Conservation (phyloP, 1,140 invertebrate species). For the Solen grandis region DNA sequence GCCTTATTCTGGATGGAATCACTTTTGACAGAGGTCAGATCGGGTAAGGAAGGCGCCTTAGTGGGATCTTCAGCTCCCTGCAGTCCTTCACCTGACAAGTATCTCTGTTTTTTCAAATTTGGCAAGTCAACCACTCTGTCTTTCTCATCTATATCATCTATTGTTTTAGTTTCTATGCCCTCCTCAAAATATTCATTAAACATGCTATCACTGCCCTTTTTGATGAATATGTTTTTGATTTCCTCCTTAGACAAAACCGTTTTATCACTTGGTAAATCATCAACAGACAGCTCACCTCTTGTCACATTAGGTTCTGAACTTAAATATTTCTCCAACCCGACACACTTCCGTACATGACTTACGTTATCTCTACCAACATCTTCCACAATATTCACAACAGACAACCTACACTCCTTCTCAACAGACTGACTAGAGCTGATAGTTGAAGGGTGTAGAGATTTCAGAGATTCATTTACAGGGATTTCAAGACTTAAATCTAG, state of each 20-base stretch:
- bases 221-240: constrained; percentile 60
- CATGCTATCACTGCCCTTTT: constrained; percentile 72
- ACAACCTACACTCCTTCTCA: constrained; percentile 59
- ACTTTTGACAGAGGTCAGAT: constrained; percentile 20
- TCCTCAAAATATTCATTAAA: constrained; percentile 77
- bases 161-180: constrained; percentile 66
- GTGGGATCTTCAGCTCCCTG: constrained; percentile 4
- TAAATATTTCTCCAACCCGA: constrained; percentile 5
- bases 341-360: constrained; percentile 49
- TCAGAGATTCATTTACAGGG: constrained; percentile 18
- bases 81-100: constrained; percentile 4
- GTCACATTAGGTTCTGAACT: neutral
- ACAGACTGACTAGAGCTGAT: neutral
- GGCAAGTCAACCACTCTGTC: constrained; percentile 58
- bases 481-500: constrained; percentile 29
- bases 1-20: constrained; percentile 31
- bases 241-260: constrained; percentile 52
- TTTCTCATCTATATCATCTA: constrained; percentile 67
- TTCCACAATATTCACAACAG: constrained; percentile 60
- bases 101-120: constrained; percentile 1
- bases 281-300: constrained; percentile 32
- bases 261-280: constrained; percentile 13
- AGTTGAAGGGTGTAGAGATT: neutral
- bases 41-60: constrained; percentile 20
- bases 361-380: constrained; percentile 61